Conservation (phyloP, 2,888 invertebrate genomes). For the Heliconius aoede region DNA sequence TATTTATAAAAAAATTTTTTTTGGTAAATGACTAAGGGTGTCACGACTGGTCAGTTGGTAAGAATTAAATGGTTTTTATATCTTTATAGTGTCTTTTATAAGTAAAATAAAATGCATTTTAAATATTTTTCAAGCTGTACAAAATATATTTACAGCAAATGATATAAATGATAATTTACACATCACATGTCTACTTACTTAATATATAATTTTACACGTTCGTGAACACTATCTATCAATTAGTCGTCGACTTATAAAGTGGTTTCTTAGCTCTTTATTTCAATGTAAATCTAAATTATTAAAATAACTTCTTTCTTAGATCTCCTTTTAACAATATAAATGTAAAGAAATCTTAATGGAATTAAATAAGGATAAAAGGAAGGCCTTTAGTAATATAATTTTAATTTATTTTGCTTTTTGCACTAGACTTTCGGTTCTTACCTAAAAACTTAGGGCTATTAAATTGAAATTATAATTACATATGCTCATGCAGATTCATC, state of each 20-base stretch:
- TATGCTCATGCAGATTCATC: slow-evolving; percentile 36
- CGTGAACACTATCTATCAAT: background rate
- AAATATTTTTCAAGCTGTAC: too few relatives aligned
- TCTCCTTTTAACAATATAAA: background rate
- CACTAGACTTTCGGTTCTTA: background rate
- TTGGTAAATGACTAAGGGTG: too few relatives aligned
- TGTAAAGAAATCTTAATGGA: background rate
- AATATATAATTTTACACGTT: background rate
- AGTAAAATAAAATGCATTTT: too few relatives aligned
- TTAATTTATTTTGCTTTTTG: background rate
- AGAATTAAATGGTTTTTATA: too few relatives aligned
- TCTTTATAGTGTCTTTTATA: too few relatives aligned
- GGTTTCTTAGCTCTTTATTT: background rate
- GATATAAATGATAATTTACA: background rate
- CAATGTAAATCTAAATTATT: background rate
- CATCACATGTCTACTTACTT: too few relatives aligned
- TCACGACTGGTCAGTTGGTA: too few relatives aligned
- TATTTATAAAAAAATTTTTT: too few relatives aligned
- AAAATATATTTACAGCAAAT: too few relatives aligned
- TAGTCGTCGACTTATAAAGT: background rate
- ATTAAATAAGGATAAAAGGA: background rate
- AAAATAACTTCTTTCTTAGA: background rate
- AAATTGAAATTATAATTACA: slow-evolving; percentile 38
- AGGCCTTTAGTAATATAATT: too few relatives aligned
- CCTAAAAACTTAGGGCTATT: background rate